Evolutionary conservation across 2,888 invertebrate species (phyloP), one percentile per base, ranked within the genome.

Genomic region (Metopia argyrocephala): DNA sequence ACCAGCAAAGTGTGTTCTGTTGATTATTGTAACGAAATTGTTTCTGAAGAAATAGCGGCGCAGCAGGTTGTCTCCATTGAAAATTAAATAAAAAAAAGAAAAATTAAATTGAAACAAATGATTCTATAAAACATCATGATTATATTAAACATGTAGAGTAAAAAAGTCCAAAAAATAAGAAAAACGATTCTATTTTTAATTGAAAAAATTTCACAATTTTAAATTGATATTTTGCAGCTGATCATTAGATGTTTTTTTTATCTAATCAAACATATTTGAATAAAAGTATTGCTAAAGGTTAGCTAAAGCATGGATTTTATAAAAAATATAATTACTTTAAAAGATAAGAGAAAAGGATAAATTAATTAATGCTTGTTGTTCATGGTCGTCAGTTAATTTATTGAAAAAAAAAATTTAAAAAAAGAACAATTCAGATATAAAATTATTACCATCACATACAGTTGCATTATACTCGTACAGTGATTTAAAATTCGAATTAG

Each of bases 31-130:
- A 59, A n/a, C 25, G 7, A 71, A 78, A 52, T 70, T 65, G 48
- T 65, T 80, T 56, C n/a, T 73, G 9, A 21, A 56, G 20, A 62
- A 85, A 86, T 84, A 85, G 83, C 86, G 85, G 83, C 86, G 85
- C 87, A 87, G 87, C 87, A 87, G 87, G 87, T 87, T 87, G 87
- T 87, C 87, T 86, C 85, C 78, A 65, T 31, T 48, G 15, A 57
- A 12, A 15, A 38, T 12, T 64, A 61, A 52, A 31, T 15, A 45
- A 65, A 23, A 2, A 59, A 52, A 78, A 73, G 20, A 71, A 46
- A 75, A 78, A 70, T 45, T 45, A 73, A 12, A 38, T 38, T 38
- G 38, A 38, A 38, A 38, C 38, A 38, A 38, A 38, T 38, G 38
- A 3, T 38, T 38, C 38, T 15, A 15, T 38, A 38, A 38, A 38